Conservation (phyloP, 2,888 invertebrate species). For the Drosophila nr. perissopoda region DNA sequence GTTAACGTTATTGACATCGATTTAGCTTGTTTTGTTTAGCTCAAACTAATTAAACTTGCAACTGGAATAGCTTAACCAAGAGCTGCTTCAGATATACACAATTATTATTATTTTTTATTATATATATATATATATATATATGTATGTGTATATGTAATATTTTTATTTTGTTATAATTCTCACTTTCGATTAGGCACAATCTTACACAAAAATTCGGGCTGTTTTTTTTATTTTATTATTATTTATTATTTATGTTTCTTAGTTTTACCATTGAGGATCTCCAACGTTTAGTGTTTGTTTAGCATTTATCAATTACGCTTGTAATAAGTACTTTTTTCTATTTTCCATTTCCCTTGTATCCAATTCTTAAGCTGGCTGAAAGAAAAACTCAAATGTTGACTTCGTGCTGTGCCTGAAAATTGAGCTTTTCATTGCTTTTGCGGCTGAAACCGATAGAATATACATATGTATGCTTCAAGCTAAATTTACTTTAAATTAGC, state of each 20-base stretch:
- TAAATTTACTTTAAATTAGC: conserved; percentile 56
- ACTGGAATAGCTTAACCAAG: conserved; percentile 13
- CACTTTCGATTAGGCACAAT: conserved; percentile 63
- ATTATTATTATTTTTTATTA: conserved; percentile 23
- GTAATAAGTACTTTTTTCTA: background rate
- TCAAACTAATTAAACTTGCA: conserved; percentile 45
- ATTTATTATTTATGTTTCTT: conserved; percentile 26
- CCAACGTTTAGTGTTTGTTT: conserved; percentile 1
- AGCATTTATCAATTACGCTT: conserved; percentile 10
- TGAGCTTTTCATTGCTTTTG: conserved; percentile 49
- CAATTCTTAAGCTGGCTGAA: conserved; percentile 22
- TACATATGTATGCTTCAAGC: conserved; percentile 62
- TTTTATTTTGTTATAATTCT: conserved; percentile 45
- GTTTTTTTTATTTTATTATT: conserved; percentile 4
- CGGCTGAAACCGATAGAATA: conserved; percentile 79
- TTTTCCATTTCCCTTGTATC: conserved; percentile 19
- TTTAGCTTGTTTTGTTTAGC: conserved; percentile 34
- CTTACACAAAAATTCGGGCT: conserved; percentile 65
- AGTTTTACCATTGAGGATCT: conserved; percentile 15
- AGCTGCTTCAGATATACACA: conserved; percentile 34
- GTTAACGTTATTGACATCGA: conserved; percentile 69
- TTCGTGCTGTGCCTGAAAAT: conserved; percentile 53
- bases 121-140: conserved; percentile 6
- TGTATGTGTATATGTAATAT: conserved; percentile 1
- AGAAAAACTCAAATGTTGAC: conserved; percentile 24